Evolutionary conservation across 2,797 vertebrate genomes (phyloP).

Genomic region (Valencia hispanica): DNA sequence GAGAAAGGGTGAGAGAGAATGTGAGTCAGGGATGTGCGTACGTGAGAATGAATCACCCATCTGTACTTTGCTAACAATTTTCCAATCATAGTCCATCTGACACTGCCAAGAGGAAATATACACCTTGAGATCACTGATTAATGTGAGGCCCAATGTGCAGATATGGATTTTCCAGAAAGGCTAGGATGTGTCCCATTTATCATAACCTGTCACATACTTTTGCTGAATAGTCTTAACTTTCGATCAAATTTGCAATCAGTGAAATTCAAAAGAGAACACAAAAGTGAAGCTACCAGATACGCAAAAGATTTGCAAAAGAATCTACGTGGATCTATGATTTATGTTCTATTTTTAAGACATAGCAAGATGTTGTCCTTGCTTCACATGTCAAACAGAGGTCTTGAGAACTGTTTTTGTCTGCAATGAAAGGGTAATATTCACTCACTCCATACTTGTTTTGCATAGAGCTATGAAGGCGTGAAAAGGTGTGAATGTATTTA

Average conservation of each 20-base stretch:
- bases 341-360: background rate
- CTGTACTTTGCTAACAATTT: conserved; percentile 58
- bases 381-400: background rate
- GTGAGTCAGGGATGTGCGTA: conserved; percentile 27
- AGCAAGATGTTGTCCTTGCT: background rate
- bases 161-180: conserved; percentile 32
- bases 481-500: background rate
- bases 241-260: conserved; percentile 5
- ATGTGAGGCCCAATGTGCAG: conserved; percentile 51
- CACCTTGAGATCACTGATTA: conserved; percentile 51
- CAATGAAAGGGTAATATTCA: background rate
- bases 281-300: conserved; percentile 11
- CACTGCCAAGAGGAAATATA: conserved; percentile 53
- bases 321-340: background rate
- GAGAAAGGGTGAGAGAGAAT: background rate
- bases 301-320: background rate
- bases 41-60: conserved; percentile 54
- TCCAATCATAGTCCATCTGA: conserved; percentile 53
- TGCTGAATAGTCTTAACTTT: conserved; percentile 17
- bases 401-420: background rate
- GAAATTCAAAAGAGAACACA: conserved; percentile 1
- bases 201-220: conserved; percentile 2
- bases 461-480: background rate
- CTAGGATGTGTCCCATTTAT: conserved; percentile 32
- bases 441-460: background rate